Conservation (phyloP, 2,888 invertebrate genomes). For the Melieria picta region DNA sequence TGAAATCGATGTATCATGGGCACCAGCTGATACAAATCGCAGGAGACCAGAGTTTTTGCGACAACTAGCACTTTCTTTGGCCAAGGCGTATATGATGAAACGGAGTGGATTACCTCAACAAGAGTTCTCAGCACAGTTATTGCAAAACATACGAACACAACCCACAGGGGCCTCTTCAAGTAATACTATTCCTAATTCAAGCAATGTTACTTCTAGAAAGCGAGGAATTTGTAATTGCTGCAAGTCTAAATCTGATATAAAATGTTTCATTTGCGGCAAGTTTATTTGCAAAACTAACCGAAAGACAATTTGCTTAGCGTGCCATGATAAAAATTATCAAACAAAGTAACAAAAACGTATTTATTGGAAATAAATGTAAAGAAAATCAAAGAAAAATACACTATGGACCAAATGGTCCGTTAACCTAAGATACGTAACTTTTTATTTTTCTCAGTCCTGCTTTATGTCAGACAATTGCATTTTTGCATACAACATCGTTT, state of each 20-base stretch:
- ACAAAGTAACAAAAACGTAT: neutral
- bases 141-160: no score
- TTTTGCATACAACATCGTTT: no score
- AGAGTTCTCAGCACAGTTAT: no score
- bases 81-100: no score
- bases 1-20: slow-evolving; percentile 25
- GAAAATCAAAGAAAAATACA: neutral
- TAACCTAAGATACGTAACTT: slow-evolving; percentile 7
- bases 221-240: no score
- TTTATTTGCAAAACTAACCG: neutral
- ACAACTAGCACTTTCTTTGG: no score
- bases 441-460: neutral
- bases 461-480: no score
- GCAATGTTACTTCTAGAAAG: no score
- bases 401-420: slow-evolving; percentile 8
- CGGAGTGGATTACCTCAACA: no score
- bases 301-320: neutral
- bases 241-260: slow-evolving; percentile 9
- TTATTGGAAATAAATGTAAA: no score
- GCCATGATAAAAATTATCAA: neutral
- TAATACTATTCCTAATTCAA: no score
- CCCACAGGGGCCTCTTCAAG: no score
- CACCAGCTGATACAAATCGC: slow-evolving; percentile 16
- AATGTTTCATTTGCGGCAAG: neutral
- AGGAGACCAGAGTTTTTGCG: slow-evolving; percentile 7